Conservation (phyloP, 2,888 invertebrate species). For the Nemotelus nigrinus region DNA sequence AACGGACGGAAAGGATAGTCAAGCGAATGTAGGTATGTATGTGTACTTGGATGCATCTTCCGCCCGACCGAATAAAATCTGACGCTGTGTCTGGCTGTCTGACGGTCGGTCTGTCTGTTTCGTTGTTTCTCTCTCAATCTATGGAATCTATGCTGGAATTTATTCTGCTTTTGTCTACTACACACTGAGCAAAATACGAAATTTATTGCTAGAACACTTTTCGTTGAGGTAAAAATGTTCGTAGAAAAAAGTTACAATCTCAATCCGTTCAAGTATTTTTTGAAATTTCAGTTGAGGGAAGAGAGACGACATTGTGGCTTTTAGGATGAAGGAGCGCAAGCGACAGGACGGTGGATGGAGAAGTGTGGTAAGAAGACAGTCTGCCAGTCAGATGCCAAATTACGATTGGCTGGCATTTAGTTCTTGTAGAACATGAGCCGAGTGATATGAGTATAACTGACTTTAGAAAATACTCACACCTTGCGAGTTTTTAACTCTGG, state of each 20-base stretch:
- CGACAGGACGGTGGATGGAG: not conserved
- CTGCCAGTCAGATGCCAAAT: not conserved
- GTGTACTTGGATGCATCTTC: not conserved
- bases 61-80: too few species aligned
- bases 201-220: conserved; percentile 43
- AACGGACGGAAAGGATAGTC: too few species aligned
- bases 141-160: not conserved
- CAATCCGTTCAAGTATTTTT: not conserved
- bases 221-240: conserved; percentile 24
- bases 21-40: not conserved
- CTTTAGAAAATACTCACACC: too few species aligned
- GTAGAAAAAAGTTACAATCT: not conserved
- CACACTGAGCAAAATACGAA: conserved; percentile 17
- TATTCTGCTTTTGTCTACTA: conserved; percentile 32
- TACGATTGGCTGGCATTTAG: not conserved
- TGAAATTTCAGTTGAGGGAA: not conserved
- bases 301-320: not conserved
- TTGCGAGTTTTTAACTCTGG: too few species aligned
- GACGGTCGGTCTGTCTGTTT: not conserved
- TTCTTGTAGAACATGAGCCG: too few species aligned
- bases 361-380: not conserved
- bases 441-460: too few species aligned
- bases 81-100: not conserved
- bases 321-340: not conserved
- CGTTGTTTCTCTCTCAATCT: not conserved